phyloP scores from a whole-genome alignment of 2,113 vertebrate species.

The Paracanthobrama guichenoti region DNA sequence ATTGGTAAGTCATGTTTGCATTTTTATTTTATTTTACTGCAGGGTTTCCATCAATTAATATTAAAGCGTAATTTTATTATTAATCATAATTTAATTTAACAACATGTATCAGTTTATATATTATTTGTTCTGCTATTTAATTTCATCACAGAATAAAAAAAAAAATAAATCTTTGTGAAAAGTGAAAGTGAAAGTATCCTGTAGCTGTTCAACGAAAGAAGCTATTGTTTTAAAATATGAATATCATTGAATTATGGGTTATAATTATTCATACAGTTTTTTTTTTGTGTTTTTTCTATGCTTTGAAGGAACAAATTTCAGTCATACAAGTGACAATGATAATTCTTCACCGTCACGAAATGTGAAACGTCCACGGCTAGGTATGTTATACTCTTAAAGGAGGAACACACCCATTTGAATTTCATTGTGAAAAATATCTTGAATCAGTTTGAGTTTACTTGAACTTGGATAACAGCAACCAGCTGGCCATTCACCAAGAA shows the following conservation, averaged over 20 bases:
- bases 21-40: neutral
- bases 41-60: neutral
- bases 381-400: conserved; percentile 33
- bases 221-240: neutral
- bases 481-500: neutral
- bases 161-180: neutral
- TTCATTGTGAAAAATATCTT: neutral
- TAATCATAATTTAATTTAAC: neutral
- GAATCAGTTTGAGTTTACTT: neutral
- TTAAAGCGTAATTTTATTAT: neutral
- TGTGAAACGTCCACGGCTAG: conserved; percentile 53
- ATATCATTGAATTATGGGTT: neutral
- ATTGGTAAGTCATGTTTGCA: conserved; percentile 60
- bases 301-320: conserved; percentile 37
- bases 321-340: neutral
- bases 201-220: neutral
- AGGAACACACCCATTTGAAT: neutral
- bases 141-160: neutral
- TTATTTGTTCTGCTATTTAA: neutral
- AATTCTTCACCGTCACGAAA: neutral
- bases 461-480: neutral
- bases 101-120: neutral
- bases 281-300: neutral
- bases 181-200: conserved; percentile 53
- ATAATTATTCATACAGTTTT: conserved; percentile 7